Evolutionary conservation across 92 coral and sea anemone species (phyloP).

Genomic region (Ricordea florida): DNA sequence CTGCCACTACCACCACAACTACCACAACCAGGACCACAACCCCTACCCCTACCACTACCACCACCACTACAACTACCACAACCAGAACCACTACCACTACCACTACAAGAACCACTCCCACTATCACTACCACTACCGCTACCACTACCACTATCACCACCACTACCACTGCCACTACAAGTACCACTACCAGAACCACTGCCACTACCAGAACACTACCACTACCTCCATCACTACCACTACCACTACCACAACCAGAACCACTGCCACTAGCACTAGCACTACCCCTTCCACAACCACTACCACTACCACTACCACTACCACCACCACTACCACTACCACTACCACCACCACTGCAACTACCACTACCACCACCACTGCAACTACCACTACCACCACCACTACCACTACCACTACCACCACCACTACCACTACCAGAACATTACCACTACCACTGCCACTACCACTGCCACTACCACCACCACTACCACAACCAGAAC

Average conservation of each 20-base stretch:
- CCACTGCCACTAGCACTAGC: background rate
- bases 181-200: background rate
- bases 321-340: background rate
- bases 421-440: background rate
- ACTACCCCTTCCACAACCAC: background rate
- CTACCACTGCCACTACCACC: background rate
- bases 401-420: background rate
- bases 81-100: too few species aligned
- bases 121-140: background rate
- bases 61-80: too few species aligned
- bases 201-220: background rate
- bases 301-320: background rate
- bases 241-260: background rate
- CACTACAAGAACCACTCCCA: too few species aligned
- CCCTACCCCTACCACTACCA: too few species aligned
- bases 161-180: background rate
- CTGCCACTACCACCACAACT: too few species aligned
- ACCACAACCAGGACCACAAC: too few species aligned
- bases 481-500: background rate
- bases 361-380: background rate
- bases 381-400: background rate
- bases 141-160: background rate
- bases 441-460: background rate
- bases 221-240: background rate
- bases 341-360: background rate